Evolutionary conservation across 1,140 invertebrate species (phyloP).

Genomic region (Drosophila athabasca): DNA sequence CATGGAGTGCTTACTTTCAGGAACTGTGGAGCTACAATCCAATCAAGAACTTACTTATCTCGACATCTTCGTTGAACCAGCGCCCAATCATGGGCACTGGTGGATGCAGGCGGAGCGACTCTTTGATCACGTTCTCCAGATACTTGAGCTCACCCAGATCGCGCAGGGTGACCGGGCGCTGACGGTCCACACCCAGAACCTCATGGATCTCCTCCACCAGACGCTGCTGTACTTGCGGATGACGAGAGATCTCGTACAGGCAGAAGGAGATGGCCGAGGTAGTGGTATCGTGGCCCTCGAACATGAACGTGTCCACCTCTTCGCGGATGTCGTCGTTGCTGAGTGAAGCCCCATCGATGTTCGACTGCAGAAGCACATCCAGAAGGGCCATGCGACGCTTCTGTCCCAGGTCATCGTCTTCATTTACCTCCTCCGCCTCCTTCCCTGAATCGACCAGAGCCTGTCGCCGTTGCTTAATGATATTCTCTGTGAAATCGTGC

Average conservation of each 20-base stretch:
- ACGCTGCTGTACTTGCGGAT: conserved; percentile 86
- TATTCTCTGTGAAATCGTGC: conserved; percentile 88
- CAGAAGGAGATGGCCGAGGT: conserved; percentile 85
- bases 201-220: conserved; percentile 86
- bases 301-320: conserved; percentile 91
- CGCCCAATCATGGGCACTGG: conserved; percentile 88
- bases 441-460: conserved; percentile 42
- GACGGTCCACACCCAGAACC: conserved; percentile 84
- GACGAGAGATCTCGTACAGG: conserved; percentile 85
- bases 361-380: conserved; percentile 89
- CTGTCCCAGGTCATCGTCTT: conserved; percentile 76
- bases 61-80: conserved; percentile 84
- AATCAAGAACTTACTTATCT: conserved; percentile 60
- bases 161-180: conserved; percentile 12
- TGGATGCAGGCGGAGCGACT: conserved; percentile 87
- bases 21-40: too few relatives aligned
- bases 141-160: conserved; percentile 59
- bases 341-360: conserved; percentile 85
- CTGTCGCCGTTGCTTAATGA: conserved; percentile 84
- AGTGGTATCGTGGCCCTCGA: conserved; percentile 91
- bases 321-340: conserved; percentile 88
- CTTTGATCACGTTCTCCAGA: conserved; percentile 87
- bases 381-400: conserved; percentile 88
- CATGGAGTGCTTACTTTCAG: too few relatives aligned
- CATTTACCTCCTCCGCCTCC: neutral